Conservation (phyloP, 2,113 vertebrate genomes). For the Forbesichthys agassizii region DNA sequence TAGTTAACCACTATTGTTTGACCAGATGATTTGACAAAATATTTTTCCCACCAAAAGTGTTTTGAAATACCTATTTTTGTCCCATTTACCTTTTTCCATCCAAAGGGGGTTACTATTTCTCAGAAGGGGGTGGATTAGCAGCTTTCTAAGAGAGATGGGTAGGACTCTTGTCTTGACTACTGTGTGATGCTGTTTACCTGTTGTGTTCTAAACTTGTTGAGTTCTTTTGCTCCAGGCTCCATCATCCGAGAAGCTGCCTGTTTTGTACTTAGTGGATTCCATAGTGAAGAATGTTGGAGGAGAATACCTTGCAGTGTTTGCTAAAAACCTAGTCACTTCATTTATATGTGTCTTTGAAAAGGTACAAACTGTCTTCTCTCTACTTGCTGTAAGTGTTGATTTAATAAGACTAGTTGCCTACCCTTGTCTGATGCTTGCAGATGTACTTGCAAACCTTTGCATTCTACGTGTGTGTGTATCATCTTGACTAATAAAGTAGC, state of each 20-base stretch:
- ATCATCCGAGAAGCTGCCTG: conserved; percentile 94
- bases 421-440: conserved; percentile 50
- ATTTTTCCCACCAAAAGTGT: too few relatives aligned
- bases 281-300: conserved; percentile 99
- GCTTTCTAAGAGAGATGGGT: conserved; percentile 2
- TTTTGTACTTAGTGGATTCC: conserved; percentile 99
- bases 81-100: too few relatives aligned
- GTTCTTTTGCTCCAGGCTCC: conserved; percentile 98
- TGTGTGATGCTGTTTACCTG: conserved; percentile 73
- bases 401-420: conserved; percentile 26
- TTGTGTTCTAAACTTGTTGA: conserved; percentile 96
- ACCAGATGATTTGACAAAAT: too few relatives aligned
- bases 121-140: conserved; percentile 1
- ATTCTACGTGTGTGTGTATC: conserved; percentile 11
- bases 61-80: too few relatives aligned
- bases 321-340: conserved; percentile 99
- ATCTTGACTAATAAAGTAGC: conserved; percentile 26
- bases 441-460: conserved; percentile 32
- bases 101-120: background rate
- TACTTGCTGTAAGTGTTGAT: conserved; percentile 36
- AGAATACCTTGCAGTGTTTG: conserved; percentile 98
- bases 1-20: too few relatives aligned
- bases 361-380: conserved; percentile 84
- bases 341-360: conserved; percentile 99
- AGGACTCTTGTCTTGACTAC: conserved; percentile 23